phyloP scores from a whole-genome alignment of 2,888 invertebrate species.

The Acrocera orbiculus region DNA sequence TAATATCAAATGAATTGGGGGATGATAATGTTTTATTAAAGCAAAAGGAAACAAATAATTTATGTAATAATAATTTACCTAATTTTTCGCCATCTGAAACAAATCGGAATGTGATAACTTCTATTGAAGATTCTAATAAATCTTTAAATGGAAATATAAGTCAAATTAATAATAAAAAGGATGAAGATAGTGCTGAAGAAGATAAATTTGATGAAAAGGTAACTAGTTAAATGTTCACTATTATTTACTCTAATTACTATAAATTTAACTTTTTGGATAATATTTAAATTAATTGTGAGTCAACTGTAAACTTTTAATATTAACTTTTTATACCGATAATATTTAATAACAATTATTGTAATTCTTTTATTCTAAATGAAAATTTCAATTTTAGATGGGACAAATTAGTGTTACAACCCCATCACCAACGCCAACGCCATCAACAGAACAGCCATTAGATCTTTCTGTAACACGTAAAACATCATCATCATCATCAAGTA shows the following conservation, averaged over 20 bases:
- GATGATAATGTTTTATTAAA: too few species aligned
- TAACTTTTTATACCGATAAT: not conserved
- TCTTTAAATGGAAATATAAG: too few species aligned
- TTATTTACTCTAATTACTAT: too few species aligned
- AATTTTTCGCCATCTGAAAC: too few species aligned
- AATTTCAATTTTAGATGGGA: conserved; percentile 17
- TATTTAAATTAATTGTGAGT: too few species aligned
- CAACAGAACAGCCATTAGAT: conserved; percentile 54
- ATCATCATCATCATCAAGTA: conserved; percentile 27
- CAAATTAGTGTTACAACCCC: conserved; percentile 26
- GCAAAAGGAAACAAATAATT: too few species aligned
- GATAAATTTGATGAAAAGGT: conserved; percentile 28
- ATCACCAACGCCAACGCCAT: conserved; percentile 18
- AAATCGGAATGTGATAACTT: too few species aligned
- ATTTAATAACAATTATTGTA: not conserved
- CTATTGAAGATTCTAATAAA: too few species aligned
- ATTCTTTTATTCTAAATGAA: not conserved
- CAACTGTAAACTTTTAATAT: not conserved
- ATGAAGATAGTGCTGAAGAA: conserved; percentile 18
- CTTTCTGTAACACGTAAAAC: conserved; percentile 45
- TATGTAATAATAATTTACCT: too few species aligned
- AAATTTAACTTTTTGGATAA: too few species aligned
- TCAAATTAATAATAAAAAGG: conserved; percentile 31
- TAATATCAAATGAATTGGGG: too few species aligned
- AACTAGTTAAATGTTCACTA: too few species aligned